A percentile compares a stretch with the other conserved stretches of the same genome.
These are phyloP conservation scores for Zalophus californianus DNA, from an alignment of 2,797 vertebrate genomes.

Conservation along the genomic window DNA sequence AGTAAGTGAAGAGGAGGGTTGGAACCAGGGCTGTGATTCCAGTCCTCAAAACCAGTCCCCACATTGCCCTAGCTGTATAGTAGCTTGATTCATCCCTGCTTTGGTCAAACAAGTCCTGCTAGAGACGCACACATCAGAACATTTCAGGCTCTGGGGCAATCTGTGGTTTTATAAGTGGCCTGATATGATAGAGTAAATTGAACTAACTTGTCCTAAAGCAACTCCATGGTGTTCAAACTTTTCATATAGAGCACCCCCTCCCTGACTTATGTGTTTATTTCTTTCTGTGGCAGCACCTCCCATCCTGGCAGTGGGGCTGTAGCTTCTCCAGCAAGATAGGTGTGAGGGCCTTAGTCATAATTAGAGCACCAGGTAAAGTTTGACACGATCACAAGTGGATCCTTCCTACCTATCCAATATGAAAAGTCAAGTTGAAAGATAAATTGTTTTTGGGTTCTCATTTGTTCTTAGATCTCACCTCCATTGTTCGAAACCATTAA, in stretches of 20 bases:
- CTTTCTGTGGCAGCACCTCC: neutral
- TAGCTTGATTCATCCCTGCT: neutral
- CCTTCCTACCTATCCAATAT: constrained; percentile 4
- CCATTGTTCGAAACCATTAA: constrained; percentile 25
- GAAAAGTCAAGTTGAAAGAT: constrained; percentile 17
- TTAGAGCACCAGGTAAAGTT: neutral
- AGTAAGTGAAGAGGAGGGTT: neutral
- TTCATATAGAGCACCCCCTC: neutral
- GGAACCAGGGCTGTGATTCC: neutral
- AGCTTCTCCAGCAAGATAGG: neutral
- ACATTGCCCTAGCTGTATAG: neutral
- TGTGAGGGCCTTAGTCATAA: neutral
- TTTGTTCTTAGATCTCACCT: constrained; percentile 27
- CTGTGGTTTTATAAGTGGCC: neutral
- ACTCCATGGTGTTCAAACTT: neutral
- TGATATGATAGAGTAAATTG: neutral
- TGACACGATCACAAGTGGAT: neutral
- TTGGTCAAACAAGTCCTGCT: neutral
- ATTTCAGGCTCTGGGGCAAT: neutral
- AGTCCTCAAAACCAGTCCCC: neutral
- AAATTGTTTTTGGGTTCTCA: constrained; percentile 25
- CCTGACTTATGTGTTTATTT: neutral
- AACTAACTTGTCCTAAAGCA: neutral
- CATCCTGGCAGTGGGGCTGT: neutral
- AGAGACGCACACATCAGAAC: neutral